Evolutionary conservation across 2,888 invertebrate species (phyloP).

Genomic region (Enoplolaimus lenunculus): DNA sequence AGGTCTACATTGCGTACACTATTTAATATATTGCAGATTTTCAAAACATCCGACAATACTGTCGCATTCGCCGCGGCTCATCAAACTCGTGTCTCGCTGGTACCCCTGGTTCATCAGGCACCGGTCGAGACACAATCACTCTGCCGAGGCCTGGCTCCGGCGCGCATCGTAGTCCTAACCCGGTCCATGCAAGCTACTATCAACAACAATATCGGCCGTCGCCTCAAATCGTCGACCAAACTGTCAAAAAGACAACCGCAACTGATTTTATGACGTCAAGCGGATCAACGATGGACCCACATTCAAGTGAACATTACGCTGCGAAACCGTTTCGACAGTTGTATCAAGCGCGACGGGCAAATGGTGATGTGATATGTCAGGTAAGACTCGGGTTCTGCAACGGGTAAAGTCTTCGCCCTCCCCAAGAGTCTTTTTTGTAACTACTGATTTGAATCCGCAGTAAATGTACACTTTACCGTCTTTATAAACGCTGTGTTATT

Average conservation of each 20-base stretch:
- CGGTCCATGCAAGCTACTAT: not conserved
- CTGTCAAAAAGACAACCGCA: not conserved
- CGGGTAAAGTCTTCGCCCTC: not conserved
- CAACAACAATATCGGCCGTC: not conserved
- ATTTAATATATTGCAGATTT: constrained; percentile 10
- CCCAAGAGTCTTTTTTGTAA: not conserved
- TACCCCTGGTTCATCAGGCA: not conserved
- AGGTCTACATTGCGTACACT: too few species aligned
- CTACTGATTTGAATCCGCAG: not conserved
- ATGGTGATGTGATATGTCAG: constrained; percentile 77
- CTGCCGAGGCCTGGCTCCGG: not conserved
- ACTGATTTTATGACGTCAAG: not conserved
- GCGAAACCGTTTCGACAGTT: constrained; percentile 73
- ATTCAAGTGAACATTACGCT: constrained; percentile 45
- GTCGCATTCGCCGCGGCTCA: not conserved
- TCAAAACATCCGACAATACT: not conserved
- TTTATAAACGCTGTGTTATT: too few species aligned
- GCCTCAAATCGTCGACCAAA: not conserved
- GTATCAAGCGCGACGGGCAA: constrained; percentile 72
- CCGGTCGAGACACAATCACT: not conserved
- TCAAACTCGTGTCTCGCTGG: not conserved
- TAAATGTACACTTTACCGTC: not conserved
- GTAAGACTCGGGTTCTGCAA: too few species aligned
- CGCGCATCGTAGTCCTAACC: too few species aligned
- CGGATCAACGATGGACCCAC: not conserved